Evolutionary conservation across 1,140 invertebrate genomes (phyloP).

Genomic region (Hyphantria cunea): DNA sequence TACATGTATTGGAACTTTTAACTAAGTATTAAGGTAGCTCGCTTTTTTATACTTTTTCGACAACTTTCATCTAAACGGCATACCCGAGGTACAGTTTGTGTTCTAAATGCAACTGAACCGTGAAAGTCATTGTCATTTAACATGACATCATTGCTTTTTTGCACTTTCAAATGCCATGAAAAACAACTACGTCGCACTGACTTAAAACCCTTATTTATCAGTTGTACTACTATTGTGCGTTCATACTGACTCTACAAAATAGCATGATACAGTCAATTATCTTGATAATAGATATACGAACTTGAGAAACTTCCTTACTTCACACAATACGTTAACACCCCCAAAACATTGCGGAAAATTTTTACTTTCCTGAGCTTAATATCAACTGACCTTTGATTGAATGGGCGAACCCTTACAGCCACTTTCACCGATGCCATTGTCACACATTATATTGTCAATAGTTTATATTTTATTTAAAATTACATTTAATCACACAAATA

Average conservation of each 20-base stretch:
- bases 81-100: constrained; percentile 69
- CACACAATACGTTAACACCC: constrained; percentile 33
- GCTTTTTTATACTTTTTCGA: constrained; percentile 60
- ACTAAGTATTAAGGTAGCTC: constrained; percentile 43
- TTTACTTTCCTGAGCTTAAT: constrained; percentile 32
- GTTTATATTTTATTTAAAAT: constrained; percentile 53
- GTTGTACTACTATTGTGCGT: constrained; percentile 19
- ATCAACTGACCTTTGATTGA: constrained; percentile 88
- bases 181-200: constrained; percentile 3
- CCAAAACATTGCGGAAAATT: constrained; percentile 35
- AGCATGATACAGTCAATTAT: constrained; percentile 30
- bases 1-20: constrained; percentile 9
- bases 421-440: constrained; percentile 91
- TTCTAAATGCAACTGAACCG: constrained; percentile 78
- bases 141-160: constrained; percentile 78
- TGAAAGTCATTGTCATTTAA: constrained; percentile 77
- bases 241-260: constrained; percentile 19
- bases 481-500: constrained; percentile 59
- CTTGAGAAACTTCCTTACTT: constrained; percentile 41
- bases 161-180: constrained; percentile 62
- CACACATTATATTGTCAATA: constrained; percentile 77
- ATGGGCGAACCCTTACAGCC: constrained; percentile 90
- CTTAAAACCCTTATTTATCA: constrained; percentile 7
- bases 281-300: constrained; percentile 40
- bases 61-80: constrained; percentile 72